Evolutionary conservation across 2,888 invertebrate genomes (phyloP).

Genomic region (Eugnorisma glareosa): DNA sequence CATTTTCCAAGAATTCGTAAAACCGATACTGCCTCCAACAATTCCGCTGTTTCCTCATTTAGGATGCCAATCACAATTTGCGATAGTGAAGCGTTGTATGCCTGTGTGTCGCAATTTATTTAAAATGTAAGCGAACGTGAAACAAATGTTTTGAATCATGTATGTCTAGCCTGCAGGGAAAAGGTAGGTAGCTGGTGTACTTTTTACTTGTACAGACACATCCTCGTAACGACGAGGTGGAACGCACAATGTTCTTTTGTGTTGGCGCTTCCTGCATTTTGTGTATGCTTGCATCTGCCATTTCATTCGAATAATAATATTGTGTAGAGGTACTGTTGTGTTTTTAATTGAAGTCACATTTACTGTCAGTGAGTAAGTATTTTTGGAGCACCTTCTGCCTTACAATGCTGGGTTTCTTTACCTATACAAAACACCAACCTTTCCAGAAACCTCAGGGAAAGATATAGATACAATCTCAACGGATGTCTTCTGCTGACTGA

Average conservation of each 20-base stretch:
- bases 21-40: neutral
- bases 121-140: conserved; percentile 43
- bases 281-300: conserved; percentile 68
- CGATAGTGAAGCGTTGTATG: conserved; percentile 18
- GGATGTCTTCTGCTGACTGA: neutral
- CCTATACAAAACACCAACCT: neutral
- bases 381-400: neutral
- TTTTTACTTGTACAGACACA: conserved; percentile 58
- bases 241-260: conserved; percentile 71
- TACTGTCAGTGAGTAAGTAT: neutral
- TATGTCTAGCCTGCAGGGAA: conserved; percentile 44
- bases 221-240: conserved; percentile 63
- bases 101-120: conserved; percentile 33
- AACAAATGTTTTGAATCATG: conserved; percentile 50
- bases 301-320: conserved; percentile 65
- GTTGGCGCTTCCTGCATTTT: conserved; percentile 67
- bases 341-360: conserved; percentile 43
- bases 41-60: conserved; percentile 15
- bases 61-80: conserved; percentile 45
- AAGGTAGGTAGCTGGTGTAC: conserved; percentile 26
- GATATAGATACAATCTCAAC: conserved; percentile 1
- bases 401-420: too few relatives aligned
- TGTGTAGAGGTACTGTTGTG: conserved; percentile 24
- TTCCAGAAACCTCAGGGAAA: neutral
- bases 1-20: neutral